Percentiles rank a stretch among this genome's conserved stretches.
phyloP scores from a whole-genome alignment of 2,888 invertebrate genomes.

The Polyommatus icarus region DNA sequence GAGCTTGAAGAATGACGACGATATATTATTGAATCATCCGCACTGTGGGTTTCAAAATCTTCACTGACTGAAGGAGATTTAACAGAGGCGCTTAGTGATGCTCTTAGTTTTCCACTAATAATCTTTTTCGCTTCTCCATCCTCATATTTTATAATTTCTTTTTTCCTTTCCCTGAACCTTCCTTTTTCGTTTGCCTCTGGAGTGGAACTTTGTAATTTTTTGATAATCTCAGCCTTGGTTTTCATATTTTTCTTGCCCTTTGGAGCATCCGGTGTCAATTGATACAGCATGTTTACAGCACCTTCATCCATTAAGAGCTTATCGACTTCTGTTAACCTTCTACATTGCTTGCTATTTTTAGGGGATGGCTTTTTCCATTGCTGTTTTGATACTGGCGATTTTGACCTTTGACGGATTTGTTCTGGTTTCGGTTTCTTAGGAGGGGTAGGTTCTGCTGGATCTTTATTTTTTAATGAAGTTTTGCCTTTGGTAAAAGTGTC shows the following conservation, averaged over 20 bases:
- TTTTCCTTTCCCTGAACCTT: slow-evolving; percentile 78
- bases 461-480: slow-evolving; percentile 52
- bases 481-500: slow-evolving; percentile 74
- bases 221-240: slow-evolving; percentile 82
- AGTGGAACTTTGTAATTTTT: slow-evolving; percentile 79
- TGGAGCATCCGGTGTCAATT: slow-evolving; percentile 82
- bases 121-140: slow-evolving; percentile 65
- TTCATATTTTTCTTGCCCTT: slow-evolving; percentile 75
- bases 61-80: slow-evolving; percentile 82
- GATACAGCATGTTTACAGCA: slow-evolving; percentile 91
- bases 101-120: slow-evolving; percentile 60
- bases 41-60: slow-evolving; percentile 81
- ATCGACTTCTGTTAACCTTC: slow-evolving; percentile 86
- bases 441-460: slow-evolving; percentile 51
- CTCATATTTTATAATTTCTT: slow-evolving; percentile 59
- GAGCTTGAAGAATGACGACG: slow-evolving; percentile 91
- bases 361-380: slow-evolving; percentile 74
- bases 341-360: slow-evolving; percentile 75
- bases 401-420: slow-evolving; percentile 49
- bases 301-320: slow-evolving; percentile 91
- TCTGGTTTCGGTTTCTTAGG: slow-evolving; percentile 60
- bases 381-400: slow-evolving; percentile 62
- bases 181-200: slow-evolving; percentile 71
- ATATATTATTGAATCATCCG: slow-evolving; percentile 90
- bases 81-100: slow-evolving; percentile 64